A percentile compares a stretch with the other conserved stretches of the same genome.
phyloP scores from a whole-genome alignment of 2,797 vertebrate genomes.

The Odontamblyopus rebecca region DNA sequence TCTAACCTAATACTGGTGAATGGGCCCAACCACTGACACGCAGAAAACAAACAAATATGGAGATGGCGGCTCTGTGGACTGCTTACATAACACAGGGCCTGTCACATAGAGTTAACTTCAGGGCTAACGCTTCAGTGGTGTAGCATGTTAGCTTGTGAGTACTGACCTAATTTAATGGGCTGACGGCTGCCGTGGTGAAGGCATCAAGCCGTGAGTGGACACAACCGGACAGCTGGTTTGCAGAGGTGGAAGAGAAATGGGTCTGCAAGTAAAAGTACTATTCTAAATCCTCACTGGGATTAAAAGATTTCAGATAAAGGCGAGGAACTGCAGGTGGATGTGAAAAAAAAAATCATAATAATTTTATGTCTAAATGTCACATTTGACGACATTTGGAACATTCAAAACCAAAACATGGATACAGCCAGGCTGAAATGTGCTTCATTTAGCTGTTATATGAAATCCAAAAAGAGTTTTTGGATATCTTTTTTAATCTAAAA shows the following conservation, averaged over 20 bases:
- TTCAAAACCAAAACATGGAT: too few species aligned
- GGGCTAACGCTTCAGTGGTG: slow-evolving; percentile 54
- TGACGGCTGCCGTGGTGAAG: slow-evolving; percentile 36
- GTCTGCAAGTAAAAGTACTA: not conserved
- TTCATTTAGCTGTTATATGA: too few species aligned
- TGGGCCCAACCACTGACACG: slow-evolving; percentile 38
- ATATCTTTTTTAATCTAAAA: too few species aligned
- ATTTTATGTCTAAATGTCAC: too few species aligned
- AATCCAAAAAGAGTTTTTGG: too few species aligned
- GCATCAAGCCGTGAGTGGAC: slow-evolving; percentile 41
- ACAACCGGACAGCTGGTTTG: slow-evolving; percentile 21
- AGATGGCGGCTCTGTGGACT: slow-evolving; percentile 57
- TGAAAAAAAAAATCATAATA: too few species aligned
- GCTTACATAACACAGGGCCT: slow-evolving; percentile 72
- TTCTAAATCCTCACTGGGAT: not conserved
- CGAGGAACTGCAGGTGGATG: too few species aligned
- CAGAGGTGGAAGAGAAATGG: slow-evolving; percentile 11
- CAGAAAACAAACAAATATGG: slow-evolving; percentile 63
- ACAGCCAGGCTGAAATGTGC: too few species aligned
- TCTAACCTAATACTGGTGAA: slow-evolving; percentile 19
- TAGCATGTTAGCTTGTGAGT: slow-evolving; percentile 66
- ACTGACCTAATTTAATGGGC: slow-evolving; percentile 72
- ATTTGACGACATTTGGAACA: too few species aligned
- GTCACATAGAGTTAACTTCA: slow-evolving; percentile 74
- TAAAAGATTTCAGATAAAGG: not conserved